Percentiles rank a stretch among this genome's conserved stretches.
phyloP scores from a whole-genome alignment of 2,113 vertebrate species.

The Oreochromis aureus region DNA sequence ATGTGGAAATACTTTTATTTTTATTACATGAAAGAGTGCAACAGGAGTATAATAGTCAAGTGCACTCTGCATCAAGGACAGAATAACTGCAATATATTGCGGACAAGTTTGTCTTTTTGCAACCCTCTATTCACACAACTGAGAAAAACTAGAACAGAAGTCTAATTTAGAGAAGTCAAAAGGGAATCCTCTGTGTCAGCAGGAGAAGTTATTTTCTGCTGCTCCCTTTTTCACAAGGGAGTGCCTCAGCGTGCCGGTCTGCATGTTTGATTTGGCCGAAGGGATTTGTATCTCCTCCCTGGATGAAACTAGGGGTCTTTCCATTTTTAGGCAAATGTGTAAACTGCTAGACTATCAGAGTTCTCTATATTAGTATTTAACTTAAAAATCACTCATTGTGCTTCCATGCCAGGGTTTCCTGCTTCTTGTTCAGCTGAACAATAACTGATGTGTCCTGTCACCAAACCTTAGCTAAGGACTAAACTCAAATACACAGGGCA shows the following conservation, averaged over 20 bases:
- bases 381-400: not conserved
- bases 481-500: not conserved
- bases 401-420: not conserved
- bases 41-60: not conserved
- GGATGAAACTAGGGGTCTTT: not conserved
- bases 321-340: not conserved
- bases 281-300: not conserved
- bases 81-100: not conserved
- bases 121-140: not conserved
- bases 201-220: not conserved
- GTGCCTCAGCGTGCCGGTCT: accelerated
- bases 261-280: not conserved
- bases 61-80: not conserved
- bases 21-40: not conserved
- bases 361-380: not conserved
- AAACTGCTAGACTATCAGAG: not conserved
- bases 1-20: not conserved
- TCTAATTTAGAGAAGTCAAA: not conserved
- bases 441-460: not conserved
- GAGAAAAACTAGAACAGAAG: not conserved
- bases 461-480: not conserved
- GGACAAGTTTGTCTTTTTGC: not conserved
- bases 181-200: not conserved
- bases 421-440: not conserved
- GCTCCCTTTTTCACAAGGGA: not conserved